These are phyloP conservation scores for Aphelenchoides bicaudatus DNA, from an alignment of 2,888 invertebrate species.

Conservation along the genomic window DNA sequence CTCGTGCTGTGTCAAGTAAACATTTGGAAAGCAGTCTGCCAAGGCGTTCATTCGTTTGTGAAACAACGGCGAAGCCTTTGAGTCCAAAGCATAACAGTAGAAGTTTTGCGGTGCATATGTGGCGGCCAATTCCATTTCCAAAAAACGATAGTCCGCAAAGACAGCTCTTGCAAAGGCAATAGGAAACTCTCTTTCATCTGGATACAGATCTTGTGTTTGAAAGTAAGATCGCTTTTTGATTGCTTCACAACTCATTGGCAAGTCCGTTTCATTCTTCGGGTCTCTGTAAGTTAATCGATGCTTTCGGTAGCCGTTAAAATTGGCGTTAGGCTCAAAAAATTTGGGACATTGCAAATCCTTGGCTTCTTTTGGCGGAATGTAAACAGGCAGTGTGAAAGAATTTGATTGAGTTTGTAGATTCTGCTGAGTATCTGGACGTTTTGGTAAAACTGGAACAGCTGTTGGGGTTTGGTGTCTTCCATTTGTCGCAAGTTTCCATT, in stretches of 20 bases:
- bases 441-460: no score
- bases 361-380: constrained; percentile 3
- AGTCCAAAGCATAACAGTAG: constrained; percentile 28
- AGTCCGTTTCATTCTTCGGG: constrained; percentile 19
- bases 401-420: no score
- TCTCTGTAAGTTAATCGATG: constrained; percentile 3
- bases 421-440: no score
- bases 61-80: constrained; percentile 21
- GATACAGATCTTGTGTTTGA: constrained; percentile 8
- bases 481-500: no score
- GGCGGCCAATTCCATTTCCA: constrained; percentile 29
- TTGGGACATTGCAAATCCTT: neutral
- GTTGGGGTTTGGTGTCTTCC: no score
- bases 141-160: constrained; percentile 28
- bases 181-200: constrained; percentile 30
- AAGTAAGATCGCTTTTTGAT: constrained; percentile 29
- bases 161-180: constrained; percentile 34
- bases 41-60: constrained; percentile 22
- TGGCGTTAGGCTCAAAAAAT: neutral
- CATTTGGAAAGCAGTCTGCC: constrained; percentile 33
- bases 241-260: constrained; percentile 29
- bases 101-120: constrained; percentile 25
- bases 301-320: constrained; percentile 7
- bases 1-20: constrained; percentile 21
- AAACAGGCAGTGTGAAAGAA: no score